Conservation (phyloP, 2,113 vertebrate genomes). For the Colinus virginianus region DNA sequence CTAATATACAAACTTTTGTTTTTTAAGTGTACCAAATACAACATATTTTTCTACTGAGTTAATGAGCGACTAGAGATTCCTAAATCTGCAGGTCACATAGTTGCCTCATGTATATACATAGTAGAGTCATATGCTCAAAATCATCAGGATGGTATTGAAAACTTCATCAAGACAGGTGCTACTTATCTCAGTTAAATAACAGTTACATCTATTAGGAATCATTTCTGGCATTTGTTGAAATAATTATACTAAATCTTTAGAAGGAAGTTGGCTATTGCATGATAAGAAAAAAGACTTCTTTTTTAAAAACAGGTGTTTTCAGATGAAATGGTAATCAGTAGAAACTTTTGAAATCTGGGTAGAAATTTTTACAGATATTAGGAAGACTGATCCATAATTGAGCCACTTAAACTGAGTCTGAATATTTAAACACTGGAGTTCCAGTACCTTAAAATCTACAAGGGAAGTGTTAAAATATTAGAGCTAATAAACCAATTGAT, state of each 20-base stretch:
- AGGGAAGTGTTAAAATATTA: background rate
- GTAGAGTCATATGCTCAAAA: background rate
- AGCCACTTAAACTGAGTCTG: background rate
- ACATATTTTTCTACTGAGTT: slow-evolving; percentile 65
- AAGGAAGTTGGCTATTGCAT: background rate
- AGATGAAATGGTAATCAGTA: background rate
- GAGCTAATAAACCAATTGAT: background rate
- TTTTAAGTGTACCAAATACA: slow-evolving; percentile 19
- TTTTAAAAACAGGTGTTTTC: background rate
- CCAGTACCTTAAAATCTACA: background rate
- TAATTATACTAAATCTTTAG: background rate
- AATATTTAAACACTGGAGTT: background rate
- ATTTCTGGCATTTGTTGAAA: background rate
- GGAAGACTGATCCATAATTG: background rate
- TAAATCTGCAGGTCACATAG: slow-evolving; percentile 46
- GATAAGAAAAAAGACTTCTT: background rate
- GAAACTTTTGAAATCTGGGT: background rate
- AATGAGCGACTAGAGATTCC: slow-evolving; percentile 54
- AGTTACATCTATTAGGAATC: background rate
- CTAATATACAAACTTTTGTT: background rate
- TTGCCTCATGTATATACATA: background rate
- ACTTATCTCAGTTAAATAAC: background rate
- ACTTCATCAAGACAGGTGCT: background rate
- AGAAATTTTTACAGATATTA: background rate
- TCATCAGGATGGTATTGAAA: background rate